Conservation (phyloP, 2,113 vertebrate genomes). For the Etheostoma spectabile region DNA sequence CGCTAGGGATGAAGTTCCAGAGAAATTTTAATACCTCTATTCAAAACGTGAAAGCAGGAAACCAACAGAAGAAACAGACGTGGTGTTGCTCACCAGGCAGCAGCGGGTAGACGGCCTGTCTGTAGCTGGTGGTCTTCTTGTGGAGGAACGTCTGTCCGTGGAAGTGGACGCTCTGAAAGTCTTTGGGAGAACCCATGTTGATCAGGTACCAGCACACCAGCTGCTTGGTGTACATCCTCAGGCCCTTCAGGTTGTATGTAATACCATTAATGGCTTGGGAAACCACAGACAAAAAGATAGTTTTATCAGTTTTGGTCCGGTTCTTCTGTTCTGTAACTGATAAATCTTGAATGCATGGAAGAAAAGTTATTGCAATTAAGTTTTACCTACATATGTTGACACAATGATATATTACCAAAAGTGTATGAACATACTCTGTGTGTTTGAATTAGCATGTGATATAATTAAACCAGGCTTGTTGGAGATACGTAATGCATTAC, state of each 20-base stretch:
- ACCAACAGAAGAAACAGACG: neutral
- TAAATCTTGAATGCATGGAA: neutral
- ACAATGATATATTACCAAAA: neutral
- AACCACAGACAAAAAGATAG: neutral
- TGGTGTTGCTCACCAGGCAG: conserved; percentile 86
- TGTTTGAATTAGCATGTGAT: neutral
- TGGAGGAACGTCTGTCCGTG: conserved; percentile 94
- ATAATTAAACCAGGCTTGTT: neutral
- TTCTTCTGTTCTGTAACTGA: too few relatives aligned
- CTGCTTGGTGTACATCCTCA: conserved; percentile 92
- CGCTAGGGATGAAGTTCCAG: too few relatives aligned
- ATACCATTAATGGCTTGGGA: conserved; percentile 93
- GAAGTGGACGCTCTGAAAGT: conserved; percentile 93
- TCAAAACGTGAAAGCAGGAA: neutral
- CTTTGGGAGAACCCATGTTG: conserved; percentile 91
- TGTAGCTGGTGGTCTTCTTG: conserved; percentile 84
- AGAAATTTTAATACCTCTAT: neutral
- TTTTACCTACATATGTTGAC: neutral
- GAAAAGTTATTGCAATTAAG: neutral
- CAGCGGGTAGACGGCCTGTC: conserved; percentile 89
- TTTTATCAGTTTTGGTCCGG: conserved; percentile 4
- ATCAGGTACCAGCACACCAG: conserved; percentile 90
- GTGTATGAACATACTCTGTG: neutral
- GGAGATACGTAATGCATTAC: conserved; percentile 76
- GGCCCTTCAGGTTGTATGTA: conserved; percentile 89